Percentiles rank a stretch among this genome's conserved stretches.
These are phyloP conservation scores for Apteryx owenii DNA, from an alignment of 2,113 vertebrate species.

Conservation along the genomic window DNA sequence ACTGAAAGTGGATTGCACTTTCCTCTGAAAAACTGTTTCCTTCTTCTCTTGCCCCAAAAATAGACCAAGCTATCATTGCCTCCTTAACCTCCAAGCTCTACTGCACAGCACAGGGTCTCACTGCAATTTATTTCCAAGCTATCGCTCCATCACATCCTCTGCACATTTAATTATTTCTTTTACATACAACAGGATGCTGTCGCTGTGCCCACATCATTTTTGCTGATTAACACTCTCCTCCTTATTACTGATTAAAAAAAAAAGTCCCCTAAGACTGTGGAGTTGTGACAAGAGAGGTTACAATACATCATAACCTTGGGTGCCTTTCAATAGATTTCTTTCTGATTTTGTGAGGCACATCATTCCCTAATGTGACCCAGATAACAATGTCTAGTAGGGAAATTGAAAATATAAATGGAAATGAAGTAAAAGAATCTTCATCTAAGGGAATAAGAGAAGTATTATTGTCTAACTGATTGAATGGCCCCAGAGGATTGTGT, in stretches of 20 bases:
- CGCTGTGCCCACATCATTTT: slow-evolving; percentile 48
- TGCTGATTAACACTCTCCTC: slow-evolving; percentile 70
- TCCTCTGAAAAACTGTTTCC: neutral
- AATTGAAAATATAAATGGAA: slow-evolving; percentile 87
- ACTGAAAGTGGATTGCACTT: neutral
- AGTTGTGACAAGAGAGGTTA: slow-evolving; percentile 71
- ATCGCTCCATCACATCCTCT: slow-evolving; percentile 60
- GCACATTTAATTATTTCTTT: slow-evolving; percentile 75
- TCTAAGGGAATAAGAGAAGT: slow-evolving; percentile 73
- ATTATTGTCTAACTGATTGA: slow-evolving; percentile 81
- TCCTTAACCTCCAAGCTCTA: slow-evolving; percentile 44
- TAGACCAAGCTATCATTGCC: slow-evolving; percentile 9
- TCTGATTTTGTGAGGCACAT: slow-evolving; percentile 77
- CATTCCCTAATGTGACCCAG: slow-evolving; percentile 83
- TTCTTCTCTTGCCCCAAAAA: neutral
- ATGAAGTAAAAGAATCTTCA: slow-evolving; percentile 81
- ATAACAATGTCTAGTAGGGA: slow-evolving; percentile 84
- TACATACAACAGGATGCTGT: slow-evolving; percentile 50
- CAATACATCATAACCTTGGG: slow-evolving; percentile 73
- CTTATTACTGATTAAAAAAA: slow-evolving; percentile 67
- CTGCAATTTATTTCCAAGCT: slow-evolving; percentile 66
- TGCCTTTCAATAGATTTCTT: slow-evolving; percentile 75
- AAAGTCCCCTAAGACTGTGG: slow-evolving; percentile 58
- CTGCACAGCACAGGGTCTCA: slow-evolving; percentile 35
- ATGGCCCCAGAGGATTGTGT: slow-evolving; percentile 68